A percentile compares a stretch with the other conserved stretches of the same genome.
These are phyloP conservation scores for Calypte anna DNA, from an alignment of 2,113 vertebrate genomes.

Conservation along the genomic window DNA sequence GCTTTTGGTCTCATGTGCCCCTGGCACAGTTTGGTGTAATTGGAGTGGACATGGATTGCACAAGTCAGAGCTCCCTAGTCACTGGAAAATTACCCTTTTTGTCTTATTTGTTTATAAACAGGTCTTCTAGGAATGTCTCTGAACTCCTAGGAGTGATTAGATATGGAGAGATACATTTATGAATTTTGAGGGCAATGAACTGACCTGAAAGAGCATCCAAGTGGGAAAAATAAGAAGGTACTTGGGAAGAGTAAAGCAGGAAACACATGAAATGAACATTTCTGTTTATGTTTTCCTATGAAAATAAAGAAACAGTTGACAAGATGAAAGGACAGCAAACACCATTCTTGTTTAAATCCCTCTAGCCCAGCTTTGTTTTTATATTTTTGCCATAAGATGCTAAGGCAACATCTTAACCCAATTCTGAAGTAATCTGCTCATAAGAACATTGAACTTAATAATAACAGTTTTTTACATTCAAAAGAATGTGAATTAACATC, in stretches of 20 bases:
- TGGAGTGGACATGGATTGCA: not conserved
- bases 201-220: not conserved
- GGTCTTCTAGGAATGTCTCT: not conserved
- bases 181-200: not conserved
- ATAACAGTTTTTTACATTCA: not conserved
- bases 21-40: accelerated
- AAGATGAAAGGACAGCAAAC: not conserved
- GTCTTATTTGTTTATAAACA: not conserved
- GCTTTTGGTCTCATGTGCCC: not conserved
- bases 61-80: not conserved
- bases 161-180: not conserved
- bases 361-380: not conserved
- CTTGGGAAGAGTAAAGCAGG: not conserved
- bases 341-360: not conserved
- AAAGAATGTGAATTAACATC: not conserved
- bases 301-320: not conserved
- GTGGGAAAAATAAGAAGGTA: not conserved
- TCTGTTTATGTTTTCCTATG: not conserved
- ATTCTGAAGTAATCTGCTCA: not conserved
- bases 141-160: not conserved
- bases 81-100: not conserved
- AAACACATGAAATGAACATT: not conserved
- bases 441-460: not conserved
- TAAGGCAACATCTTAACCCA: not conserved
- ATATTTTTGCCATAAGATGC: not conserved